These are phyloP conservation scores for Chamaetylas fuelleborni DNA, from an alignment of 2,113 vertebrate genomes.

Conservation along the genomic window DNA sequence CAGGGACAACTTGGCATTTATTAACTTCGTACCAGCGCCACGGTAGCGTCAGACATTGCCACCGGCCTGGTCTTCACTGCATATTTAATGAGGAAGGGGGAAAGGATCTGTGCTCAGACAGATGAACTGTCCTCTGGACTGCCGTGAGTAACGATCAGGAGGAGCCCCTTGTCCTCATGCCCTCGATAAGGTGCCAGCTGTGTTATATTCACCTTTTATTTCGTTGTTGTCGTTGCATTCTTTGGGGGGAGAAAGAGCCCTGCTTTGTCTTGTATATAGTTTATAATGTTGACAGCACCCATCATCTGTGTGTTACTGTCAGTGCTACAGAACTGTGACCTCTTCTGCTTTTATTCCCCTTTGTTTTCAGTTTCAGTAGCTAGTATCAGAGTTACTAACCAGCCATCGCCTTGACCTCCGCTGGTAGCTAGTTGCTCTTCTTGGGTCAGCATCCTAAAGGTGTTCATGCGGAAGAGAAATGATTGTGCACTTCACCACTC, in stretches of 20 bases:
- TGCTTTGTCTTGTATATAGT: conserved; percentile 79
- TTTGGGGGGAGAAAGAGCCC: conserved; percentile 26
- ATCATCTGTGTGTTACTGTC: conserved; percentile 70
- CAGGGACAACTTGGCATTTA: not conserved
- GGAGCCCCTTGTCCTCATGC: not conserved
- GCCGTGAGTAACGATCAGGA: not conserved
- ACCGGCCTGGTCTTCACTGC: not conserved
- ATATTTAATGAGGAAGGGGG: conserved; percentile 19
- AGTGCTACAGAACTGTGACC: conserved; percentile 71
- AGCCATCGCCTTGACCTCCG: not conserved
- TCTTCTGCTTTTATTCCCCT: conserved; percentile 44
- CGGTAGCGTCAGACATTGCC: not conserved
- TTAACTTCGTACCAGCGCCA: not conserved
- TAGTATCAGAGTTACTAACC: conserved; percentile 9
- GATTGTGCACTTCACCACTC: not conserved
- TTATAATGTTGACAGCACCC: conserved; percentile 63
- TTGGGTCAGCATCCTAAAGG: conserved; percentile 3
- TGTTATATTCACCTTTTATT: not conserved
- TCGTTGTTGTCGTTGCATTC: not conserved
- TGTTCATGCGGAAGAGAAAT: not conserved
- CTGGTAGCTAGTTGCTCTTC: not conserved
- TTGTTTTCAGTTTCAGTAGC: conserved; percentile 30
- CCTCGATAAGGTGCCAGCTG: not conserved
- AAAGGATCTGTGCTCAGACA: conserved; percentile 7
- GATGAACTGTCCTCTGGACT: conserved; percentile 40